These are phyloP conservation scores for Sitophilus oryzae DNA, from an alignment of 1,140 invertebrate species.

Conservation along the genomic window DNA sequence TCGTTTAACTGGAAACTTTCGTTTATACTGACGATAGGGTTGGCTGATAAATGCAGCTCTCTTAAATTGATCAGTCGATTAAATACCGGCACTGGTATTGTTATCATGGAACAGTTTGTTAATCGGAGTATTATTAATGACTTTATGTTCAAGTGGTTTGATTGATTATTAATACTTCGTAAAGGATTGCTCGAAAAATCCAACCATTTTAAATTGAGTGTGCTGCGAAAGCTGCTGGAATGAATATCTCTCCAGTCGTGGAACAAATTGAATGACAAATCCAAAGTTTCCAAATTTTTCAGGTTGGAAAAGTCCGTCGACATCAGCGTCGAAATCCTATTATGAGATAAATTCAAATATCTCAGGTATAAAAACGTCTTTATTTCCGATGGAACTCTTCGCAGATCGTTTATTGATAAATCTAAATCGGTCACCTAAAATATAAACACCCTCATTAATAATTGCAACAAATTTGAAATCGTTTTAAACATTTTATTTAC, in stretches of 20 bases:
- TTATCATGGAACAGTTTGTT: slow-evolving; percentile 47
- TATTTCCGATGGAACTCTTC: slow-evolving; percentile 47
- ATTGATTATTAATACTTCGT: slow-evolving; percentile 21
- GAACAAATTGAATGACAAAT: slow-evolving; percentile 52
- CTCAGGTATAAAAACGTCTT: slow-evolving; percentile 45
- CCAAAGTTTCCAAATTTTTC: slow-evolving; percentile 46
- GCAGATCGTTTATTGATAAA: slow-evolving; percentile 43
- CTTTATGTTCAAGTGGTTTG: slow-evolving; percentile 24
- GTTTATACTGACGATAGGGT: slow-evolving; percentile 47
- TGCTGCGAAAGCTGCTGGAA: slow-evolving; percentile 20
- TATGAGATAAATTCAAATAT: slow-evolving; percentile 52
- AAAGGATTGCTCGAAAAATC: slow-evolving; percentile 51
- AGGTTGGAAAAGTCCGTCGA: slow-evolving; percentile 46
- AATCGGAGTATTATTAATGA: slow-evolving; percentile 27
- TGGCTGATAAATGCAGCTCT: slow-evolving; percentile 49
- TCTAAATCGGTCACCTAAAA: slow-evolving; percentile 43
- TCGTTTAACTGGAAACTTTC: slow-evolving; percentile 47
- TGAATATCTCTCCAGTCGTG: slow-evolving; percentile 48
- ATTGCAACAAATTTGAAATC: background rate
- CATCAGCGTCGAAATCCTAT: slow-evolving; percentile 46
- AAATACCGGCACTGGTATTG: slow-evolving; percentile 48
- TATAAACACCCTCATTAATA: slow-evolving; percentile 13
- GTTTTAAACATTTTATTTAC: slow-evolving; percentile 1
- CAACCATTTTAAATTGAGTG: slow-evolving; percentile 45
- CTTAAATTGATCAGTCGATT: slow-evolving; percentile 49